Percentiles rank a stretch among this genome's conserved stretches.
Evolutionary conservation across 30 jellyfish, hydroid and myxozoan genomes (phyloP).

Genomic region (Sanderia malayensis): DNA sequence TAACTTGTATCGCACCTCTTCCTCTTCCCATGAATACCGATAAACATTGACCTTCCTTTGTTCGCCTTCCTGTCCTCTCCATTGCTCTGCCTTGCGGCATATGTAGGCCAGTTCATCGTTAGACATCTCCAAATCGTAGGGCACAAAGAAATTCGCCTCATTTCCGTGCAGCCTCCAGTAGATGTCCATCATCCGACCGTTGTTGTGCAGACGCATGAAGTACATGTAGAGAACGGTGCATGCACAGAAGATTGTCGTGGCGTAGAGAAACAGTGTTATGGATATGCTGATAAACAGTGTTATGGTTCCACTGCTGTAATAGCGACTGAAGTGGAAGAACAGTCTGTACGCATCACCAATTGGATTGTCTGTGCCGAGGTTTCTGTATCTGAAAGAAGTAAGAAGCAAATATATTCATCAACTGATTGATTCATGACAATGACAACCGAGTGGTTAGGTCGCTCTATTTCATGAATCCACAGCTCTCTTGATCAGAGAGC

Average conservation of each 20-base stretch:
- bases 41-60: slow-evolving; percentile 83
- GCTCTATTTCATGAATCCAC: too few relatives aligned
- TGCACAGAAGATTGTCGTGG: slow-evolving; percentile 67
- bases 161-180: slow-evolving; percentile 91
- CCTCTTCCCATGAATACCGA: slow-evolving; percentile 92
- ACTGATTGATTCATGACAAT: too few relatives aligned
- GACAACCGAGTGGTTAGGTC: too few relatives aligned
- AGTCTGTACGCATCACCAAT: slow-evolving; percentile 93
- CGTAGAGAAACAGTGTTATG: slow-evolving; percentile 75
- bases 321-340: slow-evolving; percentile 89
- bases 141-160: slow-evolving; percentile 71
- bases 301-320: slow-evolving; percentile 82
- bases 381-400: slow-evolving; percentile 52
- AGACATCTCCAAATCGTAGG: slow-evolving; percentile 86
- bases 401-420: too few relatives aligned
- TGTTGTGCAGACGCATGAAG: slow-evolving; percentile 89
- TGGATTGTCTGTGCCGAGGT: slow-evolving; percentile 74
- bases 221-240: slow-evolving; percentile 70
- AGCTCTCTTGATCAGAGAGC: too few relatives aligned
- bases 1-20: too few relatives aligned
- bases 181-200: slow-evolving; percentile 91
- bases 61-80: slow-evolving; percentile 99
- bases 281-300: slow-evolving; percentile 73
- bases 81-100: slow-evolving; percentile 91
- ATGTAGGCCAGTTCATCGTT: slow-evolving; percentile 80